Conservation (phyloP, 2,888 invertebrate genomes). For the Monopis laevigella region DNA sequence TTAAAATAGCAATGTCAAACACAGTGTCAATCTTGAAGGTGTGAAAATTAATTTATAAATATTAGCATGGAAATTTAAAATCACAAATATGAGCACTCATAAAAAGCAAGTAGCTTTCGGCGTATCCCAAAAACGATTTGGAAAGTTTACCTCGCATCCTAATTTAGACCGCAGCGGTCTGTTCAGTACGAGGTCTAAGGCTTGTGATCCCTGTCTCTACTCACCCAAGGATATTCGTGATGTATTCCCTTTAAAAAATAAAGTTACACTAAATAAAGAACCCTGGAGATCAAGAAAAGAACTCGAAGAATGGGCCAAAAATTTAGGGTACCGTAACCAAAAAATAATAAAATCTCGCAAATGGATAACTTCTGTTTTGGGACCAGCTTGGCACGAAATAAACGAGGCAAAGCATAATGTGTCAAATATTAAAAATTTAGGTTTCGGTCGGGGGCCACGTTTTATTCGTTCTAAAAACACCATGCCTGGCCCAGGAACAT, state of each 20-base stretch:
- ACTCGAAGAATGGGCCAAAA: constrained; percentile 46
- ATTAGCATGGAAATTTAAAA: too few species aligned
- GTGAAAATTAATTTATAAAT: too few species aligned
- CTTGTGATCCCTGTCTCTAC: constrained; percentile 44
- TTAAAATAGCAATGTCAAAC: too few species aligned
- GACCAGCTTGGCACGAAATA: constrained; percentile 44
- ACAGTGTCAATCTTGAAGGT: too few species aligned
- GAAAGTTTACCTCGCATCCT: constrained; percentile 38
- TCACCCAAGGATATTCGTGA: constrained; percentile 30
- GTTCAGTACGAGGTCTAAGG: constrained; percentile 27
- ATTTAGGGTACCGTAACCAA: constrained; percentile 52
- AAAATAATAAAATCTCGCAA: constrained; percentile 30
- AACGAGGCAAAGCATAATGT: constrained; percentile 25
- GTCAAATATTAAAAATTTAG: constrained; percentile 37
- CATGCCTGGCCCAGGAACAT: constrained; percentile 44
- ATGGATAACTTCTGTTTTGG: constrained; percentile 35
- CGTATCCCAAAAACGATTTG: constrained; percentile 32
- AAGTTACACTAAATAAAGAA: constrained; percentile 29
- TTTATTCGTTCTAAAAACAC: constrained; percentile 23
- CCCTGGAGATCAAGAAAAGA: constrained; percentile 48
- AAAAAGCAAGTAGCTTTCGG: constrained; percentile 25
- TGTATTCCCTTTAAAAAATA: constrained; percentile 32
- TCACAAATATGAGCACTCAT: background rate
- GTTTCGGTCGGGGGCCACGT: constrained; percentile 41
- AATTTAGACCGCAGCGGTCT: constrained; percentile 40